These are phyloP conservation scores for Stegostoma tigrinum DNA, from an alignment of 2,113 vertebrate genomes.

Conservation along the genomic window DNA sequence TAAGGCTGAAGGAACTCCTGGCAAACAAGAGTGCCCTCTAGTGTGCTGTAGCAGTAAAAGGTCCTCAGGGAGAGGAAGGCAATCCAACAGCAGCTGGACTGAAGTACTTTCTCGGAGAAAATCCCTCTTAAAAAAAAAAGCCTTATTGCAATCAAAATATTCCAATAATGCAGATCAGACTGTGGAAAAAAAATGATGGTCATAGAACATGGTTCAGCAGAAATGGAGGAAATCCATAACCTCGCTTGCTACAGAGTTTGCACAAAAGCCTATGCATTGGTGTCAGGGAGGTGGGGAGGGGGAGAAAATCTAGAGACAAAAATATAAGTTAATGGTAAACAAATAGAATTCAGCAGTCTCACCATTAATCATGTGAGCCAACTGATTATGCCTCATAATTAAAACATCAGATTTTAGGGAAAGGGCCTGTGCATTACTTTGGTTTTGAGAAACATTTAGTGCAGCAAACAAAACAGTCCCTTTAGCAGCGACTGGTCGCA, in stretches of 20 bases:
- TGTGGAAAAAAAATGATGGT: not conserved
- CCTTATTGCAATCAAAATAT: slow-evolving; percentile 28
- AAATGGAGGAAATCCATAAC: slow-evolving; percentile 1
- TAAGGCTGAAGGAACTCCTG: slow-evolving; percentile 23
- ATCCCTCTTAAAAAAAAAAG: not conserved
- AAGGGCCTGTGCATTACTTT: slow-evolving; percentile 29
- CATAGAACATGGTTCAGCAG: not conserved
- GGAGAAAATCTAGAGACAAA: not conserved
- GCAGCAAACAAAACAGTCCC: slow-evolving; percentile 36
- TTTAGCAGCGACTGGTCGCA: slow-evolving; percentile 26
- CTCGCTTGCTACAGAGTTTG: not conserved
- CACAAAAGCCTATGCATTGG: not conserved
- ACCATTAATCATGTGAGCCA: slow-evolving; percentile 34
- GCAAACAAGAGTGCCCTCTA: slow-evolving; percentile 19
- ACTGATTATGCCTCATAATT: slow-evolving; percentile 23
- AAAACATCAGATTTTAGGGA: slow-evolving; percentile 25
- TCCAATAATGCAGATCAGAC: slow-evolving; percentile 11
- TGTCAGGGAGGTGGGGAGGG: not conserved
- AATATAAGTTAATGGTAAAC: slow-evolving; percentile 33
- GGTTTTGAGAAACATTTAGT: slow-evolving; percentile 33
- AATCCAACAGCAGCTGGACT: not conserved
- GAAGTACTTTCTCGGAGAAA: not conserved
- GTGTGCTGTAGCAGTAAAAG: slow-evolving; percentile 5
- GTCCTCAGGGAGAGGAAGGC: slow-evolving; percentile 7
- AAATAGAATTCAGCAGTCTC: slow-evolving; percentile 20